Base-by-base conservation (phyloP, 1,140 invertebrate genomes). In the Drosophila pseudoobscura region DNA sequence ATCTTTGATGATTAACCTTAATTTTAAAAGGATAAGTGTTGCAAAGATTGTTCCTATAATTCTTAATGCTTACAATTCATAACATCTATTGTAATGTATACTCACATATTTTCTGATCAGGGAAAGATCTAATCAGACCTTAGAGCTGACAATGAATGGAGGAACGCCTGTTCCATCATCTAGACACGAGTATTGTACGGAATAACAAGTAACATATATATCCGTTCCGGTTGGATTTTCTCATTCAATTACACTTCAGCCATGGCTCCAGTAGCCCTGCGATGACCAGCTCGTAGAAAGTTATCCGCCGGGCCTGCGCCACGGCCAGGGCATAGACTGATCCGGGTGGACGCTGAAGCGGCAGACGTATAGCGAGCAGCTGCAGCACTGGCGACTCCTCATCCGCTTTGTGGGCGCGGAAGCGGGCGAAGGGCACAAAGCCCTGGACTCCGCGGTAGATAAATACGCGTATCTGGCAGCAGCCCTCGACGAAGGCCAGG, bases 381-480 rank as follows among this genome's bases (percentile, higher is more conserved):
- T 89, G 75, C 55, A 68, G 8, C 6, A 88, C 50, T 4, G 20
- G 24, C 3, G 55, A 51, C 41, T 77, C 65, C 9, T 51, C 41
- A 17, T 29, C 31, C 2, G 31, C 8, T 1, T n/a, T 2, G 8
- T 24, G 15, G 8, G 57, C 63, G 2, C 52, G 56, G 6, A 90
- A 83, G 2, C 50, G 24, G 0, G 76, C 46, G 17, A 91, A 90
- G 0, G 72, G 61, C 20, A 87, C 74, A 53, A 91, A 91, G 1
- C 91, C 91, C 58, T 91, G 75, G 0, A 91, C 57, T 7, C 91
- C 91, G 2, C 78, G 78, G 46, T 91, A 91, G 17, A 75, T 68
- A 0, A 84, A 65, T n/a, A 91, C 74, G 1, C 79, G 64, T 17
- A 91, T 57, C 2, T 17, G 51, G 22, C 78, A 84, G 15, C 87